phyloP scores from a whole-genome alignment of 2,797 vertebrate species.

The Podarcis lilfordi region DNA sequence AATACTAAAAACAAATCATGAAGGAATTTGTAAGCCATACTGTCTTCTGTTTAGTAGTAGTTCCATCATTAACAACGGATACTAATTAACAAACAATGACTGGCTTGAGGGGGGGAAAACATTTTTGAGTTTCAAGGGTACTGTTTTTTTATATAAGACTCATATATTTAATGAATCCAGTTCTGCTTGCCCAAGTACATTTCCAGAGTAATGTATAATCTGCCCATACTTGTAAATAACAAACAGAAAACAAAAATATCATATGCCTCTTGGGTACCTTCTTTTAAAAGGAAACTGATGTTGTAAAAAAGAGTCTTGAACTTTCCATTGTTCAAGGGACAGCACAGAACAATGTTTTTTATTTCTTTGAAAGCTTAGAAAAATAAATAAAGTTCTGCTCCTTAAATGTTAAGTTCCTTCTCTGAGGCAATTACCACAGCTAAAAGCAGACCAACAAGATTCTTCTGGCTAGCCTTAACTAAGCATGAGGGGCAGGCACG shows the following conservation, averaged over 20 bases:
- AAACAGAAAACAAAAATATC: not conserved
- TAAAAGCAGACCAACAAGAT: not conserved
- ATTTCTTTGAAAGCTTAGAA: not conserved
- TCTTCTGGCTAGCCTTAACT: not conserved
- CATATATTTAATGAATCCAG: not conserved
- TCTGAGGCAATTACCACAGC: not conserved
- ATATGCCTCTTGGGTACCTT: not conserved
- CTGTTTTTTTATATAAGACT: not conserved
- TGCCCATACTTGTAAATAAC: not conserved
- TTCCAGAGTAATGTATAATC: not conserved
- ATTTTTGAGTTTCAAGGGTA: not conserved
- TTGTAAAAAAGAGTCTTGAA: not conserved
- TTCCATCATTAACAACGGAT: not conserved
- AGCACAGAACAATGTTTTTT: not conserved
- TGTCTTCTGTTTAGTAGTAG: not conserved
- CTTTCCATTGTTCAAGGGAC: not conserved
- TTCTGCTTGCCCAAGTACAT: not conserved
- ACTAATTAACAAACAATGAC: not conserved
- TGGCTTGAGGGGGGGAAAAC: not conserved
- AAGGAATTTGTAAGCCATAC: not conserved
- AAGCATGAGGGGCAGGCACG: not conserved
- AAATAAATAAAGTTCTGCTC: not conserved
- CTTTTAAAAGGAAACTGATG: not conserved
- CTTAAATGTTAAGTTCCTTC: not conserved
- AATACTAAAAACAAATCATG: not conserved